These are phyloP conservation scores for Lissonota sp. DNA, from an alignment of 2,888 invertebrate species.

Conservation along the genomic window DNA sequence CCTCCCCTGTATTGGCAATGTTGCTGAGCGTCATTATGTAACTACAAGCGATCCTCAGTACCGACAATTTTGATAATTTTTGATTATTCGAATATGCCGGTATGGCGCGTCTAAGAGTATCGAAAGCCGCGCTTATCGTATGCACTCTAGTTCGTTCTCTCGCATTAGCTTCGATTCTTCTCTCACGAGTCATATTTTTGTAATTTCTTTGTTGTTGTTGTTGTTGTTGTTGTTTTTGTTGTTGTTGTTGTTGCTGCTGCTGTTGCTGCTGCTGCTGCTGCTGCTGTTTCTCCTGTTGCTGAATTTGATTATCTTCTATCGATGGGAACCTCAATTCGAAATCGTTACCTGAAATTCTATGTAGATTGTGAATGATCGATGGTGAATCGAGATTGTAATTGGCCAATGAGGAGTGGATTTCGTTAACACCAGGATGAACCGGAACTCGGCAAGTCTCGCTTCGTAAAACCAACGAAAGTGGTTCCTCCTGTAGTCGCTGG, in stretches of 20 bases:
- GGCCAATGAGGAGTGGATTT: constrained; percentile 67
- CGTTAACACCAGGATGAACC: constrained; percentile 85
- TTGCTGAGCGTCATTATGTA: constrained; percentile 95
- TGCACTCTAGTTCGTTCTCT: constrained; percentile 96
- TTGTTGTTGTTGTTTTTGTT: constrained; percentile 1
- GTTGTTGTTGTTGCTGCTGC: constrained; percentile 6
- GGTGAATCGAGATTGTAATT: constrained; percentile 70
- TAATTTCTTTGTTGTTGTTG: constrained; percentile 91
- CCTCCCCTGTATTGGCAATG: constrained; percentile 85
- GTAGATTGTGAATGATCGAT: constrained; percentile 72
- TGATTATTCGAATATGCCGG: constrained; percentile 97
- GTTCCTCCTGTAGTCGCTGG: constrained; percentile 85
- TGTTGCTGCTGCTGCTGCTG: constrained; percentile 82
- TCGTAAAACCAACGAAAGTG: constrained; percentile 86
- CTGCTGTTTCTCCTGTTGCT: constrained; percentile 27
- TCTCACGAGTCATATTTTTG: constrained; percentile 97
- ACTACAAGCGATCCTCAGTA: constrained; percentile 95
- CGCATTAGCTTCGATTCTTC: constrained; percentile 97
- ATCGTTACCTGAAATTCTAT: constrained; percentile 72
- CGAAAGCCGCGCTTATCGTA: constrained; percentile 98
- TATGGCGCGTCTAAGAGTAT: constrained; percentile 92
- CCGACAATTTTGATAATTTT: constrained; percentile 96
- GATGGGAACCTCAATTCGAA: constrained; percentile 29
- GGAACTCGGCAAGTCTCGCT: constrained; percentile 85
- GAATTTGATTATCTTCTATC: too few species aligned